Conservation (phyloP, 2,888 invertebrate species). For the Tenthredo notha region DNA sequence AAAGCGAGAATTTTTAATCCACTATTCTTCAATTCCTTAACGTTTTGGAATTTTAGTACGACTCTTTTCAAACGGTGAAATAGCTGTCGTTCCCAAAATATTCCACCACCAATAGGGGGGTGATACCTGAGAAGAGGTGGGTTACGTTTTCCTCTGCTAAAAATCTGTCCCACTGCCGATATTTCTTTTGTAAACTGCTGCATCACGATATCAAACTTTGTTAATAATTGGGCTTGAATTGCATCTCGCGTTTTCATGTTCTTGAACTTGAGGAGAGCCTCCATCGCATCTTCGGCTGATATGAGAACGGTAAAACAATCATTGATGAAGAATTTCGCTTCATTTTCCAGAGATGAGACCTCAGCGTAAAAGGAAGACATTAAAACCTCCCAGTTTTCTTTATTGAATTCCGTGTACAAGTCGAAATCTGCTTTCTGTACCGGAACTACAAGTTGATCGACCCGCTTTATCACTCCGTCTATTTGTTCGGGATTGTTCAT, state of each 20-base stretch:
- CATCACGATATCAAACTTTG: constrained; percentile 92
- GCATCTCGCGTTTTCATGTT: constrained; percentile 88
- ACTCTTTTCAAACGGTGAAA: constrained; percentile 90
- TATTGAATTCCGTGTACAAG: constrained; percentile 88
- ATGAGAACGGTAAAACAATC: constrained; percentile 91
- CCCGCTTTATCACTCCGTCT: constrained; percentile 90
- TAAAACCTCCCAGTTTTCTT: constrained; percentile 92
- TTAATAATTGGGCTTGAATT: constrained; percentile 86
- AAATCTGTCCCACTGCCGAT: constrained; percentile 85
- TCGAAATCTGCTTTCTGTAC: constrained; percentile 89
- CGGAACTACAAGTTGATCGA: constrained; percentile 88
- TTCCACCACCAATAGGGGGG: constrained; percentile 90
- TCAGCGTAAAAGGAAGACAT: constrained; percentile 89
- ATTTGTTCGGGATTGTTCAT: constrained; percentile 93
- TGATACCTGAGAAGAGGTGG: constrained; percentile 88
- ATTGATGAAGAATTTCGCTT: constrained; percentile 92
- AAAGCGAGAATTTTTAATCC: constrained; percentile 88
- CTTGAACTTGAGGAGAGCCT: constrained; percentile 89
- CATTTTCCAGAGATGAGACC: constrained; percentile 87
- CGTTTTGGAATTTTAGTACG: constrained; percentile 88
- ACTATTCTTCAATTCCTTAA: constrained; percentile 86
- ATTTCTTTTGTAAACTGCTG: constrained; percentile 93
- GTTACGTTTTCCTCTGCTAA: constrained; percentile 82
- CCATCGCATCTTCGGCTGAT: constrained; percentile 90
- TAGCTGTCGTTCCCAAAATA: constrained; percentile 91